phyloP scores from a whole-genome alignment of 1,140 invertebrate species.

The Halyomorpha halys region DNA sequence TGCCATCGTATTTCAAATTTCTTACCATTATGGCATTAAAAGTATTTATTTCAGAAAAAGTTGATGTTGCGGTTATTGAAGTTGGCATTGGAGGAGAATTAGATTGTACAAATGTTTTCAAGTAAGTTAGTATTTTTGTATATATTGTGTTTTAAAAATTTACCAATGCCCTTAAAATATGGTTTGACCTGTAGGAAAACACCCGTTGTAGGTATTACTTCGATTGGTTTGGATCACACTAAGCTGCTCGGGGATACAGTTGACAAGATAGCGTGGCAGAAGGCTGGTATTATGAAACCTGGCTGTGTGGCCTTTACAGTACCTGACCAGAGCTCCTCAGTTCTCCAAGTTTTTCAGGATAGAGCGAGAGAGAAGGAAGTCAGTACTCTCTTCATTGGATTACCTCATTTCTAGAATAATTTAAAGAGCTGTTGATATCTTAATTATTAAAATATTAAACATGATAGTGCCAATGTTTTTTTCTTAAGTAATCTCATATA shows the following conservation, averaged over 20 bases:
- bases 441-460: neutral
- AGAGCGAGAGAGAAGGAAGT: conserved; percentile 56
- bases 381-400: conserved; percentile 25
- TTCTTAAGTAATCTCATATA: too few species aligned
- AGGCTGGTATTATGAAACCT: conserved; percentile 90
- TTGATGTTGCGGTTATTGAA: conserved; percentile 90
- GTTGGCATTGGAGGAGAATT: conserved; percentile 94
- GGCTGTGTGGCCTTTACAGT: conserved; percentile 62
- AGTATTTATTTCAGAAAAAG: conserved; percentile 73
- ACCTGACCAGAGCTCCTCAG: conserved; percentile 48
- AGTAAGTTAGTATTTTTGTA: conserved; percentile 39
- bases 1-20: conserved; percentile 93
- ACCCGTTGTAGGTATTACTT: conserved; percentile 78
- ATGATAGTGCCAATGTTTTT: too few species aligned
- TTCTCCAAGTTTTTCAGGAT: conserved; percentile 55
- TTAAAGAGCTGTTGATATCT: neutral
- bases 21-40: conserved; percentile 85
- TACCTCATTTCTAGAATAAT: neutral
- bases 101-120: conserved; percentile 89
- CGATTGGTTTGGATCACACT: conserved; percentile 86
- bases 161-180: neutral
- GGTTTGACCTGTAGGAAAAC: conserved; percentile 46
- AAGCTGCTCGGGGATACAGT: conserved; percentile 73
- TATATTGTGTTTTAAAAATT: neutral
- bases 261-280: conserved; percentile 83